These are phyloP conservation scores for Drosophila dives DNA, from an alignment of 2,888 invertebrate species.

Conservation along the genomic window DNA sequence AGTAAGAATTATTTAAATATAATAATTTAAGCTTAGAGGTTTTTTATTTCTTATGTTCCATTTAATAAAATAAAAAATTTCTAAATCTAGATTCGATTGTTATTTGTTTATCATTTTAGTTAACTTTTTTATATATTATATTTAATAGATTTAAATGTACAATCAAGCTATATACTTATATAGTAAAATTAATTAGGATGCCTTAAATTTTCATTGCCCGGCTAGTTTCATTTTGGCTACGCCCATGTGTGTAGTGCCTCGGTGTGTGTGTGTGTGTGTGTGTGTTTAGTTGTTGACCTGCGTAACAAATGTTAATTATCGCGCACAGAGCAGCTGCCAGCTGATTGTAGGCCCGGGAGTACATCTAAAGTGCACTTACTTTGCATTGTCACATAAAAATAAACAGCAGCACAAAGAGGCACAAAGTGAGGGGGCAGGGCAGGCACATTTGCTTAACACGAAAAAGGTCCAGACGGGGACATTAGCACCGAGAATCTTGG, in stretches of 20 bases:
- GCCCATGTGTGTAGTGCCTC: neutral
- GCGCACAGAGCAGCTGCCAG: constrained; percentile 57
- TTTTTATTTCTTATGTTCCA: too few species aligned
- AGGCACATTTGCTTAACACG: constrained; percentile 15
- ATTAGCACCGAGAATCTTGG: constrained; percentile 65
- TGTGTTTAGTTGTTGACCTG: constrained; percentile 51
- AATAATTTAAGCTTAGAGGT: too few species aligned
- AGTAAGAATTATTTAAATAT: too few species aligned
- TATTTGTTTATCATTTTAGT: too few species aligned
- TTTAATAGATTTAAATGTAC: neutral
- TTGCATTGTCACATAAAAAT: constrained; percentile 76
- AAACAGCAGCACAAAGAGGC: constrained; percentile 53
- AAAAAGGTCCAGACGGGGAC: constrained; percentile 66
- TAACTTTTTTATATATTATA: neutral
- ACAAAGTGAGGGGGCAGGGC: neutral
- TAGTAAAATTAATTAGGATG: neutral
- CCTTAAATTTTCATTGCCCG: neutral
- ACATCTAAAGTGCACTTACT: constrained; percentile 75
- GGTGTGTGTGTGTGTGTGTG: constrained; percentile 2
- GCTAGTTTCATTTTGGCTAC: neutral
- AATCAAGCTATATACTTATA: neutral
- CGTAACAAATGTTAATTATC: constrained; percentile 67
- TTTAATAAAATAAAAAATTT: too few species aligned
- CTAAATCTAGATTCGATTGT: too few species aligned
- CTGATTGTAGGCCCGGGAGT: constrained; percentile 56